These are phyloP conservation scores for Argyresthia goedartella DNA, from an alignment of 2,888 invertebrate genomes.

Conservation along the genomic window DNA sequence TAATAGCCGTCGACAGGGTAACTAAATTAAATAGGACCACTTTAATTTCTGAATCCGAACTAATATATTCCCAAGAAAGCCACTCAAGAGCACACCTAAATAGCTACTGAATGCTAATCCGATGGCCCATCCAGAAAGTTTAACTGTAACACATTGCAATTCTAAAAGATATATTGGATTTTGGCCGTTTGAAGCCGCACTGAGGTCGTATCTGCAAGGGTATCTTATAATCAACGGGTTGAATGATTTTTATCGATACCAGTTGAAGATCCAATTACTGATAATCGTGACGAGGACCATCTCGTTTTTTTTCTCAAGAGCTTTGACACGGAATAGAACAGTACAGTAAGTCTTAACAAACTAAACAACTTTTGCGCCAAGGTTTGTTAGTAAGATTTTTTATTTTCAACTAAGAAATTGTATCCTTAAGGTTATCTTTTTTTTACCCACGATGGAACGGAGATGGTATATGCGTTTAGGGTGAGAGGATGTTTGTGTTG, in stretches of 20 bases:
- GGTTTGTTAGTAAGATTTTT: too few relatives aligned
- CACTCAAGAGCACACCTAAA: slow-evolving; percentile 33
- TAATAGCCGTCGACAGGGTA: slow-evolving; percentile 12
- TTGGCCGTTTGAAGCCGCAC: slow-evolving; percentile 6
- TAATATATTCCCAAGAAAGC: slow-evolving; percentile 20
- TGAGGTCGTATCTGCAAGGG: not conserved
- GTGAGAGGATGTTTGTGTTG: too few relatives aligned
- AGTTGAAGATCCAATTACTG: too few relatives aligned
- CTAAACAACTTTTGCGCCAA: too few relatives aligned
- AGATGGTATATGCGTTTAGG: too few relatives aligned
- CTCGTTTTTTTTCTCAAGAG: too few relatives aligned
- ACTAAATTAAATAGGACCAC: not conserved
- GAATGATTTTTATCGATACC: not conserved
- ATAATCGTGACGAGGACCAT: too few relatives aligned
- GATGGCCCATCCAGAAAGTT: slow-evolving; percentile 47
- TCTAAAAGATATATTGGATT: slow-evolving; percentile 31
- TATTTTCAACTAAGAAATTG: too few relatives aligned
- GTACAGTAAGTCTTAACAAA: too few relatives aligned
- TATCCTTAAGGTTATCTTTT: too few relatives aligned
- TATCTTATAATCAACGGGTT: not conserved
- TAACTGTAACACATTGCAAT: slow-evolving; percentile 40
- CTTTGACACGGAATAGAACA: too few relatives aligned
- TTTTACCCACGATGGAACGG: too few relatives aligned
- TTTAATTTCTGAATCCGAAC: not conserved
- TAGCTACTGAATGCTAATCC: slow-evolving; percentile 56